Evolutionary conservation across 2,113 vertebrate genomes (phyloP).

Genomic region (Tonatia bakeri): DNA sequence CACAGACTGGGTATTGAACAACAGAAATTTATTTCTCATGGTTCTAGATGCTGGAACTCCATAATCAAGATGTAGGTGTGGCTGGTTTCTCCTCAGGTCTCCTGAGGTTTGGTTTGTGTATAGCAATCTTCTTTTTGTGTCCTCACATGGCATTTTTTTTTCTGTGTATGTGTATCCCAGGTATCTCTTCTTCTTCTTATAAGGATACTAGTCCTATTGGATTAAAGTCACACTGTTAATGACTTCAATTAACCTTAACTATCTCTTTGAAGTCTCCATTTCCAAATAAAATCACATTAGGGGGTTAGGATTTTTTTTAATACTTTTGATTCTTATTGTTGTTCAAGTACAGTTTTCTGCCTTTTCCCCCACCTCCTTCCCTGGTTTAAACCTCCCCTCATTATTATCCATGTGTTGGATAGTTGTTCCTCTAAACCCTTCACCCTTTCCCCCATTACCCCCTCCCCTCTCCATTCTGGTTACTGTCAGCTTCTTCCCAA

Average conservation of each 20-base stretch:
- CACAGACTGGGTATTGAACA: background rate
- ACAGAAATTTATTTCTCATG: background rate
- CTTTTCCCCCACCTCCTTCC: too few relatives aligned
- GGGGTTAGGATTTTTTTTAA: background rate
- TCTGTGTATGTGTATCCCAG: background rate
- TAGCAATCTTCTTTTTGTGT: background rate
- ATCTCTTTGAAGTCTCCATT: background rate
- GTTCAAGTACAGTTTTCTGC: too few relatives aligned
- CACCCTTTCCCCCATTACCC: too few relatives aligned
- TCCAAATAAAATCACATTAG: background rate
- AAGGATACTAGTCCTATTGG: background rate
- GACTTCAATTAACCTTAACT: background rate
- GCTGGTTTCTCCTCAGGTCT: background rate
- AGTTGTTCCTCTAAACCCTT: too few relatives aligned
- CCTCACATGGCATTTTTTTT: background rate
- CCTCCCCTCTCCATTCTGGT: too few relatives aligned
- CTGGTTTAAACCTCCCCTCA: too few relatives aligned
- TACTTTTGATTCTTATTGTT: too few relatives aligned
- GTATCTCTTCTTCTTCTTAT: background rate
- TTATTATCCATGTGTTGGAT: too few relatives aligned
- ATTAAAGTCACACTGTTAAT: background rate
- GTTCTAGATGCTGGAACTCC: background rate
- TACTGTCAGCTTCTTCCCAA: too few relatives aligned
- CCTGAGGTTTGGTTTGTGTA: background rate
- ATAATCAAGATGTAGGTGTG: background rate